Conservation (phyloP, 2,113 vertebrate genomes). For the Etheostoma cragini region DNA sequence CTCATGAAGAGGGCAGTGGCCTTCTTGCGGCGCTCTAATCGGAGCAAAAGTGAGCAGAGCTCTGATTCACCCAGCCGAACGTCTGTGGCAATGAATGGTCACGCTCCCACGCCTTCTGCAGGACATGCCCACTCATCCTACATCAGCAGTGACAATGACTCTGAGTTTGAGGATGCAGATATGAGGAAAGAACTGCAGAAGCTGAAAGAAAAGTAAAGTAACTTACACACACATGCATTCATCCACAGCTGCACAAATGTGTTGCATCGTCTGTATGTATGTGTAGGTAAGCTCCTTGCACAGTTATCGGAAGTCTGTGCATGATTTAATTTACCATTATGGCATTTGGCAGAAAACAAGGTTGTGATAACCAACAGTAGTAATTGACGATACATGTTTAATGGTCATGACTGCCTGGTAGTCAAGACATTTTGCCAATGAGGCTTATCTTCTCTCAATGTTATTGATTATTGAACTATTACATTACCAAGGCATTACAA, state of each 20-base stretch:
- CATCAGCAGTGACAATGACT: constrained; percentile 98
- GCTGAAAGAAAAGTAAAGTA: constrained; percentile 93
- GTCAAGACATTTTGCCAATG: too few species aligned
- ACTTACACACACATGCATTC: background rate
- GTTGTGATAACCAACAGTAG: too few species aligned
- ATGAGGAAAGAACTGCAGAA: constrained; percentile 94
- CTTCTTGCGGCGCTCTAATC: constrained; percentile 90
- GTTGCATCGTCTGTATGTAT: background rate
- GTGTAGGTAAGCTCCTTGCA: background rate
- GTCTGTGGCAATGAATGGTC: constrained; percentile 84
- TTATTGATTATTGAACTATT: too few species aligned
- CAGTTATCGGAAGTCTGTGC: background rate
- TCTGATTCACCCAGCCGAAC: constrained; percentile 84
- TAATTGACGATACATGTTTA: too few species aligned
- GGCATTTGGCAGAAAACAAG: too few species aligned
- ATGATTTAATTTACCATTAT: background rate
- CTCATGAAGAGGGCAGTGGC: constrained; percentile 92
- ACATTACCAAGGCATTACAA: too few species aligned
- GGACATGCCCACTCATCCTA: constrained; percentile 85
- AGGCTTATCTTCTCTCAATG: too few species aligned
- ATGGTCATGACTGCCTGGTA: too few species aligned
- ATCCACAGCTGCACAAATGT: background rate
- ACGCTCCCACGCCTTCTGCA: constrained; percentile 56
- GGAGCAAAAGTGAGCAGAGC: constrained; percentile 85
- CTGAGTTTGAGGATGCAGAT: constrained; percentile 95